Base-by-base conservation (phyloP, 2,113 vertebrate genomes). In the Oryzias woworae region DNA sequence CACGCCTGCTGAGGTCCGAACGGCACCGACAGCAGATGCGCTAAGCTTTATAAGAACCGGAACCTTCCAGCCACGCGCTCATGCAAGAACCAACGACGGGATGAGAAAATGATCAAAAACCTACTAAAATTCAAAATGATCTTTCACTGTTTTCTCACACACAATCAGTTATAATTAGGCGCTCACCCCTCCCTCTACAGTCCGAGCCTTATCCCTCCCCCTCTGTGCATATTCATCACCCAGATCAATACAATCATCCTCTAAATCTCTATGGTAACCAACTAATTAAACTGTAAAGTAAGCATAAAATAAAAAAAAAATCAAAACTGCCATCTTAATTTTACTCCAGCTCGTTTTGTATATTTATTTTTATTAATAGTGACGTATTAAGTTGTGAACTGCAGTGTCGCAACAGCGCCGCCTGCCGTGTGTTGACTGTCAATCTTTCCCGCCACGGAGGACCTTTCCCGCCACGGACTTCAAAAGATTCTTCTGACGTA, bases 391-490 rank as follows among this genome's bases (percentile, higher is more conserved):
- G 4, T 45, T 43, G 41, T 56, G 0, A 14, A 26, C 16, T 43
- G 22, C 14, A 2, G 10, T 17, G 14, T 23, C 4, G 44, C 26
- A 62, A 54, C 71, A 80, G 77, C 85, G 71, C 82, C 83, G 14
- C 65, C 81, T 85, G 18, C 26, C 64, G 52, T 6, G 13, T 69
- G 58, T 66, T 54, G 72, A 70, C 68, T 49, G 64, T 59, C 75
- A 71, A 57, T 43, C 28, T 52, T 89, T 91, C 90, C 89, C 90
- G 87, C 89, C 86, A 77, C 44, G 47, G 46, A 46, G 41, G 3
- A 36, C 22, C 69, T 82, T 90, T 92, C 90, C 89, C 90, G 90
- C 90, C 87, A 79, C 46, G 70, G 69, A 78, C 75, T 79, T 81
- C 69, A 53, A 87, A 78, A 17, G 3, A 0, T 16, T 17, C 2